phyloP scores from a whole-genome alignment of 2,113 vertebrate genomes.

The Ptilorrhoa leucosticta region DNA sequence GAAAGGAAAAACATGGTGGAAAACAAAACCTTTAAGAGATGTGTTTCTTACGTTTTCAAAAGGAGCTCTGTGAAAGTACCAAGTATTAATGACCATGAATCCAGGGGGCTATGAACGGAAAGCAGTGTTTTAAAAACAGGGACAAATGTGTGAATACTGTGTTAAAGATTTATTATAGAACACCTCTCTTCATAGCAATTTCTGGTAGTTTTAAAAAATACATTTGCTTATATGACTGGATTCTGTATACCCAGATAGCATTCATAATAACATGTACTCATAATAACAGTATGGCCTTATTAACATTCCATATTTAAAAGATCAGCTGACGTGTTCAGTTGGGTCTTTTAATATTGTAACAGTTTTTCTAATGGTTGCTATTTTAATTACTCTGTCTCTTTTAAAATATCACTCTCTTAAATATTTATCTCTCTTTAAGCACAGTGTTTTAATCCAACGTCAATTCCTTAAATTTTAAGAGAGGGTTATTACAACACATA shows the following conservation, averaged over 20 bases:
- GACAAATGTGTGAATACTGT: background rate
- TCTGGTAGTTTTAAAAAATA: background rate
- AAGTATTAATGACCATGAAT: background rate
- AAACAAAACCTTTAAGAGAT: background rate
- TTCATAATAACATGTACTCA: background rate
- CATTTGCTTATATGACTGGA: background rate
- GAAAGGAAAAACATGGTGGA: background rate
- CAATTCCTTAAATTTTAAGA: background rate
- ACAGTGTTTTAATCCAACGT: background rate
- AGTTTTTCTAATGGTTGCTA: background rate
- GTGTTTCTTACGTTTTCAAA: background rate
- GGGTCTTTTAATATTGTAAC: background rate
- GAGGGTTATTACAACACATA: constrained; percentile 29
- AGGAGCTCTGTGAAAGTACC: background rate
- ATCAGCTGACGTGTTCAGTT: background rate
- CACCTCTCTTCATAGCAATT: background rate
- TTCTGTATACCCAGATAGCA: background rate
- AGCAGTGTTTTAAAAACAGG: background rate
- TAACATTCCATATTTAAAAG: background rate
- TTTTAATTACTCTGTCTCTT: constrained; percentile 39
- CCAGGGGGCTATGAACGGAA: background rate
- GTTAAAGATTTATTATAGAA: background rate
- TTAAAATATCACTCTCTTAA: constrained; percentile 9
- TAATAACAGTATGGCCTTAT: background rate
- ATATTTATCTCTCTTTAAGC: constrained; percentile 13